Percentiles rank a stretch among this genome's conserved stretches.
These are phyloP conservation scores for Syncerus caffer DNA, from an alignment of 2,797 vertebrate genomes.

Conservation along the genomic window DNA sequence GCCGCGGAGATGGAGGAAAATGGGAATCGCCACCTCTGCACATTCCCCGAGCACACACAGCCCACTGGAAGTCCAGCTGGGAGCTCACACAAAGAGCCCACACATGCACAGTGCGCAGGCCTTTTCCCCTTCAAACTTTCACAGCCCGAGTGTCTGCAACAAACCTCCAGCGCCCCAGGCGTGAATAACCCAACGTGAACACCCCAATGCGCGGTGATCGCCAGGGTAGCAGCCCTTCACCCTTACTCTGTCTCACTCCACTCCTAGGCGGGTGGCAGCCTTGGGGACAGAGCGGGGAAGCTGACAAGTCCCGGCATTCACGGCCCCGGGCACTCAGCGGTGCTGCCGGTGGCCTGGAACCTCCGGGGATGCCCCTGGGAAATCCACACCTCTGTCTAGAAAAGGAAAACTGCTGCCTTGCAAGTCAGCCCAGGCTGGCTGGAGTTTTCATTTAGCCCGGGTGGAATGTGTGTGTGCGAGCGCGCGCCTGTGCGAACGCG, in stretches of 20 bases:
- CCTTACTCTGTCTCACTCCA: background rate
- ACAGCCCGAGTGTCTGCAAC: background rate
- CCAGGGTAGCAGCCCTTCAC: background rate
- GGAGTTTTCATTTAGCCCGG: background rate
- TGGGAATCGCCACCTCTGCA: slow-evolving; percentile 60
- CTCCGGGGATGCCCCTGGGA: background rate
- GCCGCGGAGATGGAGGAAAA: background rate
- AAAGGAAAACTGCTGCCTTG: background rate
- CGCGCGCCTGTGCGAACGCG: fast-evolving
- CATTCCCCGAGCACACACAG: slow-evolving; percentile 57
- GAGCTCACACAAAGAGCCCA: slow-evolving; percentile 60
- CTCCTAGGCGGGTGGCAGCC: background rate
- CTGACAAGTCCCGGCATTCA: background rate
- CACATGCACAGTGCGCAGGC: background rate
- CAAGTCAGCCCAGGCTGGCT: background rate
- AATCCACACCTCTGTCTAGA: background rate
- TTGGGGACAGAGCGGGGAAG: background rate
- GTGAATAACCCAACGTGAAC: background rate
- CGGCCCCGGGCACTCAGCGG: fast-evolving
- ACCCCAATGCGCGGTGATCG: background rate
- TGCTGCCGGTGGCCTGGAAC: background rate
- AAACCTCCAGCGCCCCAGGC: background rate
- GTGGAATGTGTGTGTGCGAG: background rate
- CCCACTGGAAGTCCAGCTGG: slow-evolving; percentile 48
- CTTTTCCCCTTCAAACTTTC: background rate